Evolutionary conservation across 2,797 vertebrate species (phyloP).

Genomic region (Spinus olivaceus): DNA sequence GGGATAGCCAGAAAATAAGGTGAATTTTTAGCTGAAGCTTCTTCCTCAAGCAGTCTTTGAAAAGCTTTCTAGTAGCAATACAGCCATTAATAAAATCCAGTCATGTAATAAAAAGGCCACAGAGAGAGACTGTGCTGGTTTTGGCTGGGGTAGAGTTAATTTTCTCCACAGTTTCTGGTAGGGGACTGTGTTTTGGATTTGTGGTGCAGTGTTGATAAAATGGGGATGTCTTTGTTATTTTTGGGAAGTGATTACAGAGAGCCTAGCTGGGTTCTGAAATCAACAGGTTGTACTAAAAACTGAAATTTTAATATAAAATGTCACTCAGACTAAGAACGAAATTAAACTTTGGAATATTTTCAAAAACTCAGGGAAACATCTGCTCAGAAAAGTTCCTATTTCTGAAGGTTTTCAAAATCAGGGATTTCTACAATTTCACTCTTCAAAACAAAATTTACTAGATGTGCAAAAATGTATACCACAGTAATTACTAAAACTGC

Average conservation of each 20-base stretch:
- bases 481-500: not conserved
- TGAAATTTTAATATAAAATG: not conserved
- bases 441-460: not conserved
- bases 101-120: not conserved
- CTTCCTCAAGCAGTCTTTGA: not conserved
- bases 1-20: not conserved
- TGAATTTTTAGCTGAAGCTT: not conserved
- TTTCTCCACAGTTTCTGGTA: not conserved
- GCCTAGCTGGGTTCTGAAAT: not conserved
- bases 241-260: not conserved
- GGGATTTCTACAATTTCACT: not conserved
- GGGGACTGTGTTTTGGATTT: not conserved
- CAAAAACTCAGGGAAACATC: not conserved
- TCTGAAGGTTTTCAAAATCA: not conserved
- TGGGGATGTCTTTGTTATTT: not conserved
- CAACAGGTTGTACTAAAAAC: not conserved
- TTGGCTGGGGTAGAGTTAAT: not conserved
- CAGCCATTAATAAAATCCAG: not conserved
- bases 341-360: not conserved
- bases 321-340: not conserved
- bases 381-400: not conserved
- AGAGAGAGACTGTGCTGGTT: not conserved
- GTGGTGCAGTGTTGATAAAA: not conserved
- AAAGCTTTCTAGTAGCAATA: not conserved
- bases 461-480: not conserved